Evolutionary conservation across 2,113 vertebrate genomes (phyloP).

Genomic region (Triplophysa rosa): DNA sequence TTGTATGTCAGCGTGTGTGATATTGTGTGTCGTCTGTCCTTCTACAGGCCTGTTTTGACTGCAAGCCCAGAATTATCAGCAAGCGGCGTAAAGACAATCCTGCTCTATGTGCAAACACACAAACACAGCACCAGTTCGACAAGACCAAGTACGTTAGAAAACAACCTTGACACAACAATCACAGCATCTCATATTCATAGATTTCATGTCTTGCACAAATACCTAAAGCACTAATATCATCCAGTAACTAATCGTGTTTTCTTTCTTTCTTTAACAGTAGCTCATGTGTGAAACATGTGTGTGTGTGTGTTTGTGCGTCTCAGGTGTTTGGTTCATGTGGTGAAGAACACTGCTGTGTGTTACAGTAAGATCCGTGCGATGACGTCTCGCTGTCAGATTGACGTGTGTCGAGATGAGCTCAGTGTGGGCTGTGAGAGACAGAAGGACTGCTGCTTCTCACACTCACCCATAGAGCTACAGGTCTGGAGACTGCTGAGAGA

Average conservation of each 20-base stretch:
- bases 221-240: too few relatives aligned
- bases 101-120: constrained; percentile 83
- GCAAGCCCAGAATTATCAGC: constrained; percentile 91
- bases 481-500: constrained; percentile 89
- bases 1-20: not conserved
- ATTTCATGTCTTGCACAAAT: too few relatives aligned
- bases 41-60: constrained; percentile 87
- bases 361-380: constrained; percentile 90
- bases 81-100: constrained; percentile 82
- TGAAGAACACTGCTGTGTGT: constrained; percentile 77
- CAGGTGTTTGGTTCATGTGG: constrained; percentile 91
- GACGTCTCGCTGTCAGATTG: constrained; percentile 80
- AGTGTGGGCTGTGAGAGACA: constrained; percentile 83
- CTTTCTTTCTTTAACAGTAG: too few relatives aligned
- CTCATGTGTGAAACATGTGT: not conserved
- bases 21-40: not conserved
- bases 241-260: too few relatives aligned
- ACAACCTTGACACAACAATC: not conserved
- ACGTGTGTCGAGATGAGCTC: constrained; percentile 83
- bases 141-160: constrained; percentile 85
- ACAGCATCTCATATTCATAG: too few relatives aligned
- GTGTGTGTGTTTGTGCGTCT: not conserved
- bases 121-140: constrained; percentile 84
- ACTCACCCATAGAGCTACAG: constrained; percentile 91
- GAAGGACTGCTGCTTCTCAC: constrained; percentile 84